Conservation (phyloP, 2,888 invertebrate genomes). For the Melanchra persicariae region DNA sequence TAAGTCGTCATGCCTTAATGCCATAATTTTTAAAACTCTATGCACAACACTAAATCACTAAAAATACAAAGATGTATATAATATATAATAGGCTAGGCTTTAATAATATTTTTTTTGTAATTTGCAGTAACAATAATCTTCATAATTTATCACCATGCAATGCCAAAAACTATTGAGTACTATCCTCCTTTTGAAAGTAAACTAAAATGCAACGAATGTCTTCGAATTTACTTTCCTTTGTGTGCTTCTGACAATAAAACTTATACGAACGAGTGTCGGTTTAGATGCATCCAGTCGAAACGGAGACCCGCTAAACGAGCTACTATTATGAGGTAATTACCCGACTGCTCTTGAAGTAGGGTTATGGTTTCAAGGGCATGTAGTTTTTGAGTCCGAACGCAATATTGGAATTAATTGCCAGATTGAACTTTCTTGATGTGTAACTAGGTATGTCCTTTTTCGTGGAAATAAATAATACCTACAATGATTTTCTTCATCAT, state of each 20-base stretch:
- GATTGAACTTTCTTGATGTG: too few relatives aligned
- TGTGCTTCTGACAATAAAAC: constrained; percentile 59
- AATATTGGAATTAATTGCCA: too few relatives aligned
- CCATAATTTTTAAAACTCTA: too few relatives aligned
- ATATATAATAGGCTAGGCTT: not conserved
- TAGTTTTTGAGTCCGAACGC: too few relatives aligned
- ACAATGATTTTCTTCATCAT: too few relatives aligned
- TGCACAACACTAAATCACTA: too few relatives aligned
- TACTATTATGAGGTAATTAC: not conserved
- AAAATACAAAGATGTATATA: too few relatives aligned
- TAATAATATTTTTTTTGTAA: not conserved
- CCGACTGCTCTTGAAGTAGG: not conserved
- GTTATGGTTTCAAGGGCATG: not conserved
- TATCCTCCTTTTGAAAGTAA: not conserved
- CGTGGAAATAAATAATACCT: too few relatives aligned
- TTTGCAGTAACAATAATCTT: constrained; percentile 30
- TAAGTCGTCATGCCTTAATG: too few relatives aligned
- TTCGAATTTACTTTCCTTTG: constrained; percentile 59
- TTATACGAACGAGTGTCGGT: constrained; percentile 58
- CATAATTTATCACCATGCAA: not conserved
- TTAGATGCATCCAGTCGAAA: constrained; percentile 44
- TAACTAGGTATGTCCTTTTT: too few relatives aligned
- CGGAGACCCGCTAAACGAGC: not conserved
- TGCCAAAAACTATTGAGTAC: constrained; percentile 15
- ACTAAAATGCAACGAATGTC: constrained; percentile 11